Base-by-base conservation (phyloP, 2,888 invertebrate genomes). In the Lamellibrachia satsuma region DNA sequence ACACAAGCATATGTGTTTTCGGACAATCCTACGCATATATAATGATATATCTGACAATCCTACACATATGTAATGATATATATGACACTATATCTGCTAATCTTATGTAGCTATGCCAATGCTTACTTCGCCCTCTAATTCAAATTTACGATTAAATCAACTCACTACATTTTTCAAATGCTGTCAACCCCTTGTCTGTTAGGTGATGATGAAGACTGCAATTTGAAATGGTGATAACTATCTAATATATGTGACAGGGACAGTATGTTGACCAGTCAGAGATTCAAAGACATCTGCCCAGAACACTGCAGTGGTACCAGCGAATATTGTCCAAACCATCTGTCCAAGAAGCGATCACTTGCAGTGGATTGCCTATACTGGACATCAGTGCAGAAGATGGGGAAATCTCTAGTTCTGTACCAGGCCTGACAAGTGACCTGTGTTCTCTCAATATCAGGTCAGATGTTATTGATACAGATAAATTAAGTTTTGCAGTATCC, bases 391-490 rank as follows among this genome's bases (percentile, higher is more conserved):
- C n/a, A 22, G 75, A 22, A 22, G 75, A 75, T 22, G 75, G 4
- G n/a, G n/a, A 75, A 6, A 22, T 15, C 15, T 6, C 22, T 11
- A 22, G 75, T 75, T 6, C 75, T 75, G 6, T 22, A 75, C 52
- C 52, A 22, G 90, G 8, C 52, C 11, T 51, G 4, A 51, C 55
- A 90, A 9, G 27, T n/a, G 52, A 60, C 55, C 92, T 90, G 15
- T 51, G 90, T 22, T 27, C 57, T 27, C 92, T 92, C n/a, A 57
- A 92, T 90, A 90, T 92, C 92, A 92, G 92, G 92, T 92, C 15
- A 91, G 91, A 6, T 52, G 27, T 7, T 22, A 22, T 15, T 22
- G 4, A 39, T 39, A 75, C 22, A 22, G 2, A 75, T 22, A 15
- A 15, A 75, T 75, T 22, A 75, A 15, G 11, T 75, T 6, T 15